Evolutionary conservation across 2,888 invertebrate genomes (phyloP).

Genomic region (Branchipolynoe longqiensis): DNA sequence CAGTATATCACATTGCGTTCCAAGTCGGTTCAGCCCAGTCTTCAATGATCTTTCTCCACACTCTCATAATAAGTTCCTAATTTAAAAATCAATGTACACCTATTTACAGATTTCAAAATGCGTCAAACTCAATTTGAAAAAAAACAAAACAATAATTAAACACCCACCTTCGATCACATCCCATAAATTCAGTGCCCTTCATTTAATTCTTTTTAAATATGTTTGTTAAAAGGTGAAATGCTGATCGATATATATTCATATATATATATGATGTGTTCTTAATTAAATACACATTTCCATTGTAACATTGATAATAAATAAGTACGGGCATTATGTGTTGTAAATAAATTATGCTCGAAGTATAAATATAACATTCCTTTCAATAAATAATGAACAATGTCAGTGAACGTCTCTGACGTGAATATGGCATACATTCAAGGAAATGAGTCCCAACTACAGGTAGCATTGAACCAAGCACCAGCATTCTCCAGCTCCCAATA

Average conservation of each 20-base stretch:
- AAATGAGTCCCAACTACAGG: slow-evolving; percentile 41
- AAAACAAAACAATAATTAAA: no score
- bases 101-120: neutral
- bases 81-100: no score
- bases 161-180: no score
- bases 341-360: slow-evolving; percentile 6
- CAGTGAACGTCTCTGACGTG: slow-evolving; percentile 10
- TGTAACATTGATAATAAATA: slow-evolving; percentile 15
- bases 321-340: neutral
- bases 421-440: neutral
- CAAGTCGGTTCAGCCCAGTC: neutral
- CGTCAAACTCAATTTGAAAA: neutral
- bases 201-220: no score
- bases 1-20: slow-evolving; percentile 12
- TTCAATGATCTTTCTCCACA: neutral
- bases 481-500: neutral
- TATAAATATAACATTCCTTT: slow-evolving; percentile 36
- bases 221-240: no score
- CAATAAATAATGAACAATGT: slow-evolving; percentile 20
- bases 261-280: no score
- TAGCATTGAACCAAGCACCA: slow-evolving; percentile 41
- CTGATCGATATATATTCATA: no score
- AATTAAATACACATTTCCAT: neutral
- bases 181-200: no score
- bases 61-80: neutral